These are phyloP conservation scores for Meteorus sp. DNA, from an alignment of 1,140 invertebrate species.

Conservation along the genomic window DNA sequence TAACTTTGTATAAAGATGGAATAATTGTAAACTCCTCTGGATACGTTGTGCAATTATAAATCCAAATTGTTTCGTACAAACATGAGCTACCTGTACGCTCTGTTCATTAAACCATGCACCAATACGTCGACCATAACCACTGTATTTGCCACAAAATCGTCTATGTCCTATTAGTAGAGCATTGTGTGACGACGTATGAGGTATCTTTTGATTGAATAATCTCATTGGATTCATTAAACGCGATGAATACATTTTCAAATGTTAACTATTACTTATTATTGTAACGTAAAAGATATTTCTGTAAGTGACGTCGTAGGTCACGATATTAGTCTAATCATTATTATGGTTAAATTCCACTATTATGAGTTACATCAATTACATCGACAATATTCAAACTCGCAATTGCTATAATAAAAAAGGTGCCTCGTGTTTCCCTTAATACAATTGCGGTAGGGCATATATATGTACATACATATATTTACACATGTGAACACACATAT, in stretches of 20 bases:
- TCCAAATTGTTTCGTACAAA: slow-evolving; percentile 66
- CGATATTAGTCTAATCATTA: no score
- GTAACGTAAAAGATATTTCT: no score
- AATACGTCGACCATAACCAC: slow-evolving; percentile 26
- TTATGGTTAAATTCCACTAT: no score
- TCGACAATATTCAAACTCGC: no score
- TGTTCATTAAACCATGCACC: slow-evolving; percentile 45
- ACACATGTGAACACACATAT: no score
- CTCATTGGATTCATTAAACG: slow-evolving; percentile 14
- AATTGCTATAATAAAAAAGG: no score
- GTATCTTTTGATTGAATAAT: slow-evolving; percentile 25
- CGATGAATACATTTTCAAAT: slow-evolving; percentile 16
- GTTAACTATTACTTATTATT: no score
- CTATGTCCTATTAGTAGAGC: not conserved
- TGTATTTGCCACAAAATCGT: slow-evolving; percentile 25
- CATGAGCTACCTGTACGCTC: slow-evolving; percentile 41
- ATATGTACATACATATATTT: no score
- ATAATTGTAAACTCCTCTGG: slow-evolving; percentile 64
- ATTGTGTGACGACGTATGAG: not conserved
- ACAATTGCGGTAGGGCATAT: no score
- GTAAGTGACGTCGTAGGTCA: no score
- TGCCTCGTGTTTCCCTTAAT: no score
- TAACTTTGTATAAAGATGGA: slow-evolving; percentile 64
- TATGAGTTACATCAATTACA: no score
- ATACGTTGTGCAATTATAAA: slow-evolving; percentile 66